Evolutionary conservation across 1,140 invertebrate species (phyloP).

Genomic region (Epicauta chinensis): DNA sequence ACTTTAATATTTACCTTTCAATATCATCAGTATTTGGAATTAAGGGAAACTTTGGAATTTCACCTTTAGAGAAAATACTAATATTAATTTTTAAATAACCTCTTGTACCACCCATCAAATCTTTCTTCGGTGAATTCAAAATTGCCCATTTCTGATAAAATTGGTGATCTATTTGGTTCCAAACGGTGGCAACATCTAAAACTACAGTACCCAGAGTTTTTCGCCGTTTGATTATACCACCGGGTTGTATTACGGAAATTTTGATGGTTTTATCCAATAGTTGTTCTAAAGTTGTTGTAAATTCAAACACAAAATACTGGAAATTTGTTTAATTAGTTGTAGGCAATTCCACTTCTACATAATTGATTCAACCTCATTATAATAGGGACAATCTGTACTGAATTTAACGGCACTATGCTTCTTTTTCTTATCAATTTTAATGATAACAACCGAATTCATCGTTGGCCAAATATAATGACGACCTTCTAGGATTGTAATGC

Average conservation of each 20-base stretch:
- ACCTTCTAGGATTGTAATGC: constrained; percentile 49
- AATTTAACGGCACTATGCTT: constrained; percentile 47
- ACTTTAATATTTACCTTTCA: constrained; percentile 53
- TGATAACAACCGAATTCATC: constrained; percentile 50
- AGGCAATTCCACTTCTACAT: constrained; percentile 2
- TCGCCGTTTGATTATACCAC: constrained; percentile 25
- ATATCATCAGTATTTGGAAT: constrained; percentile 62
- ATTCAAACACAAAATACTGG: constrained; percentile 66
- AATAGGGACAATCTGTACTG: constrained; percentile 52
- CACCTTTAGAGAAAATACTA: constrained; percentile 61
- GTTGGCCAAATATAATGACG: constrained; percentile 46
- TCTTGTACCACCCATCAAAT: constrained; percentile 51
- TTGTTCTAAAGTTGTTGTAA: constrained; percentile 47
- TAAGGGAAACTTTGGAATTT: constrained; percentile 54
- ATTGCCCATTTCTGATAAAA: constrained; percentile 78
- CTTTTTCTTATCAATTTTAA: constrained; percentile 50
- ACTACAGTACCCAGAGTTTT: constrained; percentile 59
- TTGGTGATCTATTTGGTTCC: constrained; percentile 66
- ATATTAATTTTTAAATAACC: constrained; percentile 77
- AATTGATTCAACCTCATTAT: constrained; percentile 49
- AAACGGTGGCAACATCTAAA: constrained; percentile 63
- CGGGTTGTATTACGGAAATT: constrained; percentile 40
- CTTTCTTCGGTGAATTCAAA: constrained; percentile 60
- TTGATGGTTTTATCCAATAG: constrained; percentile 43
- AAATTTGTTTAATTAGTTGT: constrained; percentile 21